Percentiles rank a stretch among this genome's conserved stretches.
Conservation (phyloP, 2,888 invertebrate species). For the Bellardia pandia region DNA sequence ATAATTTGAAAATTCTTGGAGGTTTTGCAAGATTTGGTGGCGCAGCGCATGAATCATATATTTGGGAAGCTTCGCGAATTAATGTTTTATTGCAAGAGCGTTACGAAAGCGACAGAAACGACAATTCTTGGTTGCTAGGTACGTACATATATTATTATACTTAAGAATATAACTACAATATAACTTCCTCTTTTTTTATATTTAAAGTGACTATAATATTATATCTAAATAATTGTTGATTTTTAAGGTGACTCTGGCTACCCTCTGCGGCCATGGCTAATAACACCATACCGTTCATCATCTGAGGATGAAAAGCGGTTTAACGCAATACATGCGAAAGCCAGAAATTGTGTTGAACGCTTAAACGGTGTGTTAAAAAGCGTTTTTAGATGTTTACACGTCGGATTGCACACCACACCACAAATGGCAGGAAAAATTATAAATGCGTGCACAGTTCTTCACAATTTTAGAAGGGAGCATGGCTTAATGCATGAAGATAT, state of each 20-base stretch:
- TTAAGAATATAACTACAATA: no score
- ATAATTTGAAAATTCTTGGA: slow-evolving; percentile 24
- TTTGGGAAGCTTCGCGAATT: slow-evolving; percentile 37
- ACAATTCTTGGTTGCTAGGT: slow-evolving; percentile 32
- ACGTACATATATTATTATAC: not conserved
- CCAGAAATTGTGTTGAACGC: slow-evolving; percentile 3
- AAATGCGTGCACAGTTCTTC: not conserved
- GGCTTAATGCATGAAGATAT: not conserved
- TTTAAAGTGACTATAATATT: not conserved
- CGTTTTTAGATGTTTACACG: slow-evolving; percentile 23
- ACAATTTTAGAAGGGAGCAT: slow-evolving; percentile 44
- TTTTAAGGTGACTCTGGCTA: no score
- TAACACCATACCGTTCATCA: not conserved
- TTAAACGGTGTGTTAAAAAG: slow-evolving; percentile 33
- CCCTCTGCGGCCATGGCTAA: no score
- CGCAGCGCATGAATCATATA: slow-evolving; percentile 21
- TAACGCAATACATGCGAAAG: no score
- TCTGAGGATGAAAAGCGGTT: not conserved
- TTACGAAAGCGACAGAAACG: not conserved
- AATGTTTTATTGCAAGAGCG: not conserved
- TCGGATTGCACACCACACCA: slow-evolving; percentile 24
- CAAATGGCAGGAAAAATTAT: slow-evolving; percentile 39
- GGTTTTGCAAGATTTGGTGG: slow-evolving; percentile 35
- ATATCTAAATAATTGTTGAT: no score
- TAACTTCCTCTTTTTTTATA: no score